Percentiles rank a stretch among this genome's conserved stretches.
phyloP scores from a whole-genome alignment of 2,797 vertebrate species.

The Petrocephalus sullivani region DNA sequence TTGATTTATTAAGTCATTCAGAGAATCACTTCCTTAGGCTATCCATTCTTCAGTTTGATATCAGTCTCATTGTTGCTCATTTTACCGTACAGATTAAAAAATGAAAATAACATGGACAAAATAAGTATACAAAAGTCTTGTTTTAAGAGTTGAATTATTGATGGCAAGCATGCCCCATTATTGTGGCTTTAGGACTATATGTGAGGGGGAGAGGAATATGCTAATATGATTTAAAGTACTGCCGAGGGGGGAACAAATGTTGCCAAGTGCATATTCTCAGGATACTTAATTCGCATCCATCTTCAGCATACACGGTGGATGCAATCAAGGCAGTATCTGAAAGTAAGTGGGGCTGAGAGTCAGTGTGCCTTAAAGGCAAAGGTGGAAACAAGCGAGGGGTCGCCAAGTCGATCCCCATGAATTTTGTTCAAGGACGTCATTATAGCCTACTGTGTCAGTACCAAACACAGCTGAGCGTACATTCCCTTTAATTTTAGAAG shows the following conservation, averaged over 20 bases:
- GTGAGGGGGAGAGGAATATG: slow-evolving; percentile 36
- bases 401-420: not conserved
- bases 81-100: not conserved
- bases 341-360: slow-evolving; percentile 8
- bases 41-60: not conserved
- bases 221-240: slow-evolving; percentile 33
- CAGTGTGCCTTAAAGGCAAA: slow-evolving; percentile 16
- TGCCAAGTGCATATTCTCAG: slow-evolving; percentile 32
- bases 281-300: slow-evolving; percentile 25
- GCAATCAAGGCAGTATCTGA: slow-evolving; percentile 18
- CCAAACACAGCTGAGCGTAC: not conserved
- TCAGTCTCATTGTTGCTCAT: not conserved
- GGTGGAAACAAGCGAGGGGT: not conserved
- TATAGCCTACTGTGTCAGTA: not conserved
- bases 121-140: slow-evolving; percentile 11
- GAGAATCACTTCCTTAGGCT: not conserved
- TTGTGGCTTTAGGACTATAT: slow-evolving; percentile 34
- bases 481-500: not conserved
- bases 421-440: slow-evolving; percentile 16
- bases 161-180: slow-evolving; percentile 28
- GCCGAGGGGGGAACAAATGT: slow-evolving; percentile 29
- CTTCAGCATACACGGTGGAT: slow-evolving; percentile 16
- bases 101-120: not conserved
- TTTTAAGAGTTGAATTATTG: slow-evolving; percentile 27
- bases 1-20: slow-evolving; percentile 7